Evolutionary conservation across 1,140 invertebrate genomes (phyloP).

Genomic region (Aculops lycopersici): DNA sequence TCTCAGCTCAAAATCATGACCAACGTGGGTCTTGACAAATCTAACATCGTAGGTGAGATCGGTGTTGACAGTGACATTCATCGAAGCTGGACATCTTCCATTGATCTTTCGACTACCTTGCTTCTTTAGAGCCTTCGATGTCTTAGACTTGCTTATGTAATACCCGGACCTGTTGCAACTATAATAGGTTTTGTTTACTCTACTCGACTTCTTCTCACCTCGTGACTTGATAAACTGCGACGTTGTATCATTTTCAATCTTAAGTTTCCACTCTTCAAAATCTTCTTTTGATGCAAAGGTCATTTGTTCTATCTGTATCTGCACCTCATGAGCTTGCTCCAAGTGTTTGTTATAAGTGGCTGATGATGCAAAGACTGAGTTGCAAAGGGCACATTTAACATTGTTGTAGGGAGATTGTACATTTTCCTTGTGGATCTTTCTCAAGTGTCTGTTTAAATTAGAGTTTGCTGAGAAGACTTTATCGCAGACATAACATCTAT

Average conservation of each 20-base stretch:
- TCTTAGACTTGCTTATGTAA: background rate
- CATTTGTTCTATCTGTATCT: background rate
- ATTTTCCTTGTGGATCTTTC: background rate
- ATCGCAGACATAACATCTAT: background rate
- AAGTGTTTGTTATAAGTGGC: background rate
- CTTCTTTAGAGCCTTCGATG: background rate
- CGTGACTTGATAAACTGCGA: background rate
- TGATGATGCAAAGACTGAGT: background rate
- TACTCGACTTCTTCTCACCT: background rate
- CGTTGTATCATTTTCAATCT: background rate
- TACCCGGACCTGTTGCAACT: background rate
- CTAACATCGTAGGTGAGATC: background rate
- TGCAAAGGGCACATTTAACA: background rate
- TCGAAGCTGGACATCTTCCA: background rate
- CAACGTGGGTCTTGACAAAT: background rate
- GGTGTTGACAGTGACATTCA: background rate
- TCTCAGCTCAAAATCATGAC: background rate
- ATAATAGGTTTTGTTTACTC: background rate
- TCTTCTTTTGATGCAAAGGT: background rate
- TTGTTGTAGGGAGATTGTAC: background rate
- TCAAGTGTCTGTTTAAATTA: background rate
- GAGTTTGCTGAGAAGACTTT: background rate
- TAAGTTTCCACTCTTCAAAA: background rate
- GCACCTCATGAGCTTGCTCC: background rate
- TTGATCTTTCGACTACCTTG: background rate